Base-by-base conservation (phyloP, 2,797 vertebrate species). In the Melanotaenia maccullochi region DNA sequence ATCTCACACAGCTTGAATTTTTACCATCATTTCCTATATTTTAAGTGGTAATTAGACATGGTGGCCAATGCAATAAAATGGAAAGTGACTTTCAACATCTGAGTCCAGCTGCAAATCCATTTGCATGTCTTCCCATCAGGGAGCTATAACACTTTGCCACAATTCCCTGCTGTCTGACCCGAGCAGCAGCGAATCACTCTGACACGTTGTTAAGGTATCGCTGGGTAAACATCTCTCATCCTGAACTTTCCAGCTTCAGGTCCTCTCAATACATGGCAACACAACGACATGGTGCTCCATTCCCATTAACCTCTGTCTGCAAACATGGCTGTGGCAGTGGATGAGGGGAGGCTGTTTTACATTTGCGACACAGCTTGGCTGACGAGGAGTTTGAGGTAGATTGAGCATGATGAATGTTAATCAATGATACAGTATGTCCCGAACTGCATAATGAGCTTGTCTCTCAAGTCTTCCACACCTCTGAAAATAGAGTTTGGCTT, bases 341-440 rank as follows among this genome's bases (percentile, higher is more conserved):
- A 42, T 18, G 68, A 51, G 72, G 35, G 38, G 59, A 38, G 22
- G 60, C 82, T 82, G 79, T 75, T 89, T 86, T 88, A 83, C 88
- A 91, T 90, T 85, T 89, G 65, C 70, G 36, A 76, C 68, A 55
- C 81, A 77, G 83, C 75, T 75, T 70, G 56, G 68, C 49, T n/a
- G 42, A 87, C 44, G 16, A 64, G 71, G 78, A 76, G 75, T 87
- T 85, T 76, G 86, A 90, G 87, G 80, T 83, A 92, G 91, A 92
- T 90, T 86, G 87, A 89, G 90, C 85, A 82, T 91, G 91, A 93
- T 94, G 89, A 93, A 92, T 91, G 92, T 87, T 91, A 92, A 92
- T 93, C 86, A 79, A 89, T 90, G 89, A 87, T 89, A 91, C 89
- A 90, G 85, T 89, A 88, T 75, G 85, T 85, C 78, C 81, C 55